Base-by-base conservation (phyloP, 2,888 invertebrate genomes). In the Selenia dentaria region DNA sequence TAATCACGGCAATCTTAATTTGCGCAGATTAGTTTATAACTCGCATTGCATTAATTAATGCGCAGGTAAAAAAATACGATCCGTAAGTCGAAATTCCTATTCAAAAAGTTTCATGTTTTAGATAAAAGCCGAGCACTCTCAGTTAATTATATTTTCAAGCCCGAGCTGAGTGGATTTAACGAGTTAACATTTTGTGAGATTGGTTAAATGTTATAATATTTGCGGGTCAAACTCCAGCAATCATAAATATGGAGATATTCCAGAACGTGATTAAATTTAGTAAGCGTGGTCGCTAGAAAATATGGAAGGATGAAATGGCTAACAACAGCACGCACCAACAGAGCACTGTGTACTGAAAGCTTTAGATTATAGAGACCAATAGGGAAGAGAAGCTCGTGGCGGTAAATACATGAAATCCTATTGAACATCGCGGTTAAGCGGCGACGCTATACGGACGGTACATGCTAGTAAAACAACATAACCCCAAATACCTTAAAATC, bases 41-140 rank as follows among this genome's bases (percentile, higher is more conserved):
- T 79, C 58, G 60, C 72, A 74, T 70, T 67, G 61, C 72, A 74
- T 78, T 79, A 85, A 85, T 83, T 79, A 85, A 84, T 83, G 80
- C 63, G 57, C 69, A 79, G 79, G 78, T 77, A 80, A 82, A 84
- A 80, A 83, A 25, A 59, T 60, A 63, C 43, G 62, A 74, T 80
- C 77, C 65, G 62, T 61, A 66, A 74, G 69, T 64, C 66, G 60
- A 67, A 79, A 77, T 74, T 78, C 72, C 61, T 61, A 67, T 73
- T 68, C 68, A 59, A 57, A 72, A 83, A 82, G 72, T 79, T 81
- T 64, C 61, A 59, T 77, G 72, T 81, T 79, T 71, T 68, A 61
- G 68, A 71, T 74, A 73, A 74, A 79, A 25, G 13, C 25, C 3
- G 24, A 13, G 24, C 24, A 8, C 20, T 4, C 11, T 31, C 36